Evolutionary conservation across 2,797 vertebrate species (phyloP).

Genomic region (Clarias pachynema): DNA sequence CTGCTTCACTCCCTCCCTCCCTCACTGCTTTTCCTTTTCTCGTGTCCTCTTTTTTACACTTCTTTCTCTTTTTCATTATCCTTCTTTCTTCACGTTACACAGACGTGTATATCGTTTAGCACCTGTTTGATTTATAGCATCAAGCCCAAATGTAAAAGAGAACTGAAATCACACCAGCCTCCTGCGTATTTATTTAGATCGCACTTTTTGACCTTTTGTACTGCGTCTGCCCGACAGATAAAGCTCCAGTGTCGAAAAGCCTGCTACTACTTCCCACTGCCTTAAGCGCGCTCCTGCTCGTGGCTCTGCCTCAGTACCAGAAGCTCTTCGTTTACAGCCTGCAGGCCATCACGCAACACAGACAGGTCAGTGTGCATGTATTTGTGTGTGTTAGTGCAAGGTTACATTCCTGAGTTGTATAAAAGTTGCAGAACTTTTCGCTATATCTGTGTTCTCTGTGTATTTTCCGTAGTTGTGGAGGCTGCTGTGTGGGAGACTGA

Average conservation of each 20-base stretch:
- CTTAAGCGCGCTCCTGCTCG: constrained; percentile 83
- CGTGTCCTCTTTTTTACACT: not conserved
- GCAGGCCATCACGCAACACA: constrained; percentile 80
- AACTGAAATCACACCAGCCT: not conserved
- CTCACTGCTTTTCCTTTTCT: not conserved
- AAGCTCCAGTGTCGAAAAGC: constrained; percentile 92
- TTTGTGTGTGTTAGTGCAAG: not conserved
- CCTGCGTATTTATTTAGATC: not conserved
- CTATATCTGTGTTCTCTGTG: not conserved
- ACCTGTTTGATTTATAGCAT: not conserved
- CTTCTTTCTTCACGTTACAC: not conserved
- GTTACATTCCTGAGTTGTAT: not conserved
- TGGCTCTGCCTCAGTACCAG: constrained; percentile 89
- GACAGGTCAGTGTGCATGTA: constrained; percentile 78
- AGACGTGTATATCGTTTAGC: not conserved
- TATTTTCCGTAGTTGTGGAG: constrained; percentile 82
- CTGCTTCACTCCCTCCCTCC: not conserved
- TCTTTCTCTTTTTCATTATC: not conserved
- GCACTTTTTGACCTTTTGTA: not conserved
- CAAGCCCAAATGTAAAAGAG: not conserved
- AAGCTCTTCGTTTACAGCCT: constrained; percentile 87
- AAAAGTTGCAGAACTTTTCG: not conserved
- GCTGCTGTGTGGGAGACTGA: constrained; percentile 83
- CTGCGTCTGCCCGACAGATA: constrained; percentile 78
- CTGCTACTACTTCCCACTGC: constrained; percentile 87